phyloP scores from a whole-genome alignment of 2,113 vertebrate genomes.

The Siphamia tubifer region DNA sequence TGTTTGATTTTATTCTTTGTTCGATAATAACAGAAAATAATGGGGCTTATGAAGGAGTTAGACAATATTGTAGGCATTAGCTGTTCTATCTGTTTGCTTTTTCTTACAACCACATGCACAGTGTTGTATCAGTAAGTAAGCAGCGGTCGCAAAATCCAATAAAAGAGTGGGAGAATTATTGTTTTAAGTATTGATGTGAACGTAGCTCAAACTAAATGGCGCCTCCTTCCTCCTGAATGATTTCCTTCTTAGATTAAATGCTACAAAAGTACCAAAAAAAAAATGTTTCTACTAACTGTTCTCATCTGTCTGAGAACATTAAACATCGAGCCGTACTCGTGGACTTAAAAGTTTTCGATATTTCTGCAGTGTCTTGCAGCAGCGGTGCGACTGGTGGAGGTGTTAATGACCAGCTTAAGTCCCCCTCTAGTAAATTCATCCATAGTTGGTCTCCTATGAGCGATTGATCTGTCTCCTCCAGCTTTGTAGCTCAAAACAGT shows the following conservation, averaged over 20 bases:
- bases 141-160: too few species aligned
- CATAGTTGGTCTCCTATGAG: constrained; percentile 15
- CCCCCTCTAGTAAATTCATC: not conserved
- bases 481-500: constrained; percentile 1
- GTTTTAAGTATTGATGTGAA: too few species aligned
- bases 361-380: not conserved
- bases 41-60: too few species aligned
- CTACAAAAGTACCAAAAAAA: too few species aligned
- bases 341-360: not conserved
- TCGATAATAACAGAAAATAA: too few species aligned
- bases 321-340: not conserved
- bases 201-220: not conserved
- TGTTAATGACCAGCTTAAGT: constrained; percentile 7
- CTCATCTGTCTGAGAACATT: not conserved
- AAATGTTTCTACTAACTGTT: too few species aligned
- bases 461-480: constrained; percentile 15
- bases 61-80: too few species aligned
- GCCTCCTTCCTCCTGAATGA: not conserved
- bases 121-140: too few species aligned
- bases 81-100: not conserved
- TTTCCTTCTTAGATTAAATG: not conserved
- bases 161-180: too few species aligned
- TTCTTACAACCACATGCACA: too few species aligned
- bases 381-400: not conserved
- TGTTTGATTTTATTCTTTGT: too few species aligned